phyloP scores from a whole-genome alignment of 2,113 vertebrate genomes.

The Leucoraja erinaceus region DNA sequence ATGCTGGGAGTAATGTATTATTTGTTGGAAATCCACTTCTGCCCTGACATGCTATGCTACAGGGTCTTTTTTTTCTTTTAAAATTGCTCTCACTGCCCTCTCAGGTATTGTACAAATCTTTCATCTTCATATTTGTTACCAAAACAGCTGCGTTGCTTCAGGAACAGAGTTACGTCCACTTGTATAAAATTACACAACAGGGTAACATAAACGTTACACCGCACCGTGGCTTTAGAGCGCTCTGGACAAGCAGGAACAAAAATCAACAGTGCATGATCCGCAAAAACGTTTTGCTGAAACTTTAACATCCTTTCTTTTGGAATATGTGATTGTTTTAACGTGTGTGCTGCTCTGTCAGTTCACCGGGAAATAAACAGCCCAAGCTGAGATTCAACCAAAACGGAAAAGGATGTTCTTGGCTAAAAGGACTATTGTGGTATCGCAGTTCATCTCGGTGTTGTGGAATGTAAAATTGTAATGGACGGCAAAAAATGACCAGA shows the following conservation, averaged over 20 bases:
- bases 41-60: constrained; percentile 7
- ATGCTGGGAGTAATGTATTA: constrained; percentile 21
- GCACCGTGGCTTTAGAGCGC: too few relatives aligned
- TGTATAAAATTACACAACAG: not conserved
- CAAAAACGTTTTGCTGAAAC: not conserved
- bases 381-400: not conserved
- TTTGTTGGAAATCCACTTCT: constrained; percentile 9
- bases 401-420: not conserved
- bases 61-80: not conserved
- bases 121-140: not conserved
- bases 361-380: not conserved
- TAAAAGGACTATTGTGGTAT: not conserved
- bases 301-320: not conserved
- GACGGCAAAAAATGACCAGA: not conserved
- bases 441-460: too few relatives aligned
- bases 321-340: not conserved
- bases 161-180: not conserved
- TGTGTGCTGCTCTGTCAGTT: not conserved
- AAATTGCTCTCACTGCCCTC: constrained; percentile 3
- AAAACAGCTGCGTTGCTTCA: not conserved
- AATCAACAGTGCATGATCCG: not conserved
- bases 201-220: not conserved
- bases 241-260: not conserved
- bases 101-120: constrained; percentile 10
- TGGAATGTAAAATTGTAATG: not conserved